A percentile compares a stretch with the other conserved stretches of the same genome.
Conservation (phyloP, 2,797 vertebrate genomes). For the Rhinogobio ventralis region DNA sequence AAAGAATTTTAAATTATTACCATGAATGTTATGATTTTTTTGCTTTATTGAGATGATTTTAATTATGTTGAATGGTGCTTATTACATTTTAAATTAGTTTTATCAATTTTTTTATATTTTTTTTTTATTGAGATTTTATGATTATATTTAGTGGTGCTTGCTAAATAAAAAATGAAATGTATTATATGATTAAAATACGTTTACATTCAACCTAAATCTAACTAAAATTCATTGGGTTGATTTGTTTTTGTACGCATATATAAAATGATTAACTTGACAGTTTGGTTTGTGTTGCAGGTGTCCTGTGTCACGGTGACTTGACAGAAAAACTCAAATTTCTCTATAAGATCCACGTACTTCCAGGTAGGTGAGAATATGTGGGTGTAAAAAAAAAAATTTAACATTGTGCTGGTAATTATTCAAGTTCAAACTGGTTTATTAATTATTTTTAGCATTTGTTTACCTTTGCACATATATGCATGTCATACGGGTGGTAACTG, state of each 20-base stretch:
- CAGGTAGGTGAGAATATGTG: conserved; percentile 80
- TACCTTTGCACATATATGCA: background rate
- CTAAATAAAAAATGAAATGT: background rate
- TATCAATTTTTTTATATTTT: background rate
- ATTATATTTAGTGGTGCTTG: background rate
- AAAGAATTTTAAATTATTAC: background rate
- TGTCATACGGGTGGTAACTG: background rate
- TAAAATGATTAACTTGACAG: background rate
- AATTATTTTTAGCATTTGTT: background rate
- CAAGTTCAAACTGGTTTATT: background rate
- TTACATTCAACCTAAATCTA: background rate
- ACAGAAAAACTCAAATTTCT: conserved; percentile 94
- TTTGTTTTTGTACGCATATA: background rate
- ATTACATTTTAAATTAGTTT: background rate
- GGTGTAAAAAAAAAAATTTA: background rate
- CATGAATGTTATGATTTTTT: background rate
- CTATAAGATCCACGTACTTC: conserved; percentile 94
- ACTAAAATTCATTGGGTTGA: background rate
- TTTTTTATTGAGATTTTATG: background rate
- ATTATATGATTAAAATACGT: background rate
- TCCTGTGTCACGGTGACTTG: conserved; percentile 92
- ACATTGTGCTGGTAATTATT: background rate
- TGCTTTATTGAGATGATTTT: background rate
- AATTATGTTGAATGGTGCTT: background rate
- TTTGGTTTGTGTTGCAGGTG: conserved; percentile 75